Evolutionary conservation across 2,888 invertebrate genomes (phyloP).

Genomic region (Pteria penguin): DNA sequence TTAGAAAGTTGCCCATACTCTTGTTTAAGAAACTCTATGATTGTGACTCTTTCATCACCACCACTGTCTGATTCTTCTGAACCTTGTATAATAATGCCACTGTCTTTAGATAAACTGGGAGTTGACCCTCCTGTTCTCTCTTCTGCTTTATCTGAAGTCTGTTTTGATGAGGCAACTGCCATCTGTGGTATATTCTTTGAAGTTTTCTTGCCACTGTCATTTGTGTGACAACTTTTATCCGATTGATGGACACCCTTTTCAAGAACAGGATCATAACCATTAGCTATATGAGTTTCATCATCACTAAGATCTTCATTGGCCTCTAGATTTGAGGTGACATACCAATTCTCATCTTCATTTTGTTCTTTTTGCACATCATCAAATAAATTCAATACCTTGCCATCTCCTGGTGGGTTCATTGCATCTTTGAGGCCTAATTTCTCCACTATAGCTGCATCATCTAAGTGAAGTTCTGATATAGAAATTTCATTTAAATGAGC

Average conservation of each 20-base stretch:
- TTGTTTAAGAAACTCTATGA: slow-evolving; percentile 71
- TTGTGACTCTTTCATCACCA: slow-evolving; percentile 62
- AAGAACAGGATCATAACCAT: slow-evolving; percentile 64
- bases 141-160: not conserved
- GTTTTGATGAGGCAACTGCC: not conserved
- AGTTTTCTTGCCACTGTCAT: not conserved
- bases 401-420: not conserved
- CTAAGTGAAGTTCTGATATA: not conserved
- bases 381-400: slow-evolving; percentile 24
- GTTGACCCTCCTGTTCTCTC: slow-evolving; percentile 16
- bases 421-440: slow-evolving; percentile 12
- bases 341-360: slow-evolving; percentile 57
- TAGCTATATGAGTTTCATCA: slow-evolving; percentile 67
- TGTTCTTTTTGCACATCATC: slow-evolving; percentile 49
- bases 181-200: not conserved
- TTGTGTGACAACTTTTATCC: not conserved
- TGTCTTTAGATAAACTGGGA: slow-evolving; percentile 53
- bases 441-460: slow-evolving; percentile 4
- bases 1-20: slow-evolving; percentile 55
- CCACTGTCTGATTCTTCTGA: slow-evolving; percentile 37
- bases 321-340: slow-evolving; percentile 35
- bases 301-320: slow-evolving; percentile 63
- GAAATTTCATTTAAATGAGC: not conserved
- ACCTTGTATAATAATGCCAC: slow-evolving; percentile 42
- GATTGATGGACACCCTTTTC: slow-evolving; percentile 31